Evolutionary conservation across 2,888 invertebrate species (phyloP), one percentile per base, ranked within the genome.

Genomic region (Blera fallax): DNA sequence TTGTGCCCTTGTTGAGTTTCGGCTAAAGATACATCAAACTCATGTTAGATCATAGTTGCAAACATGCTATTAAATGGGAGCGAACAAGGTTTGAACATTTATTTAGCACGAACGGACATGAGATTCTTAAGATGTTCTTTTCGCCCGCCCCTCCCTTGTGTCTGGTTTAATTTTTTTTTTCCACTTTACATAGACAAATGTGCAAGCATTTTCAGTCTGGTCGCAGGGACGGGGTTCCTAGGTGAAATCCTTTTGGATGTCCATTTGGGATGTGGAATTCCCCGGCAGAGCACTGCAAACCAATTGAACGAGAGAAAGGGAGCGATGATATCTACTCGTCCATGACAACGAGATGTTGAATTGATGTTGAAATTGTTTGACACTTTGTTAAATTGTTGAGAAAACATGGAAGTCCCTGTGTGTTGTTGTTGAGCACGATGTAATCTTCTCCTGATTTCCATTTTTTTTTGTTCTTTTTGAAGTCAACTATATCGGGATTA

Each of bases 81-180:
- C 87, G 87, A 87, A 87, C 87, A 87, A 82, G 87, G 70, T 87
- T 87, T 87, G 82, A 87, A 87, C 87, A 87, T 87, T 87, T 87
- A 87, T 87, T 87, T 87, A 87, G 87, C 87, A 82, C 87, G 82
- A 73, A 87, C 87, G 77, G 87, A 87, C 87, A 87, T 50, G 87
- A 82, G 73, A 87, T 82, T 87, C 82, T 87, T 87, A 43, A 87
- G 77, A 82, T 87, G 77, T 87, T 82, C 82, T 73, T 81, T 70
- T 64, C 45, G 64, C 67, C 54, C 45, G 64, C 67, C 54, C 80
- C 65, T 76, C 70, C 48, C 54, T 24, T 21, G 32, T 29, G n/a
- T 62, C 40, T 62, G 37, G 29, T 58, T 60, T 67, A 2, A 21
- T 14, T 45, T 60, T 43, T 27, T 62, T 64, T 72, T 54, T 43